A percentile compares a stretch with the other conserved stretches of the same genome.
Evolutionary conservation across 2,113 vertebrate genomes (phyloP).

Genomic region (Eidolon helvum): DNA sequence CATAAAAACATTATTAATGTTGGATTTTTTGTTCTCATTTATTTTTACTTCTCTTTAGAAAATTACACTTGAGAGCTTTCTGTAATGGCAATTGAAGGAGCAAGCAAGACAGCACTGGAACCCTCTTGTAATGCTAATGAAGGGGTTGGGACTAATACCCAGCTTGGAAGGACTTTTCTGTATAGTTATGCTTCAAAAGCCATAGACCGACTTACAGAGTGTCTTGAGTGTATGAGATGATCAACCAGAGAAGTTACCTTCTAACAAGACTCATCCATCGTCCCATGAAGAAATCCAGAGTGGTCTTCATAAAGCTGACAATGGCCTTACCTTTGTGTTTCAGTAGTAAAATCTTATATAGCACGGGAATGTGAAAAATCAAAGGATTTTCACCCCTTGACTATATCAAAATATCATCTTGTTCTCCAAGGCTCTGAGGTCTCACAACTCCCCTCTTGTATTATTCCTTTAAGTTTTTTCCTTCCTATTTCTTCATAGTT

Average conservation of each 20-base stretch:
- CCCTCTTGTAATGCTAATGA: constrained; percentile 2
- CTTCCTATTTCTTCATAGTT: background rate
- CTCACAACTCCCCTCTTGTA: background rate
- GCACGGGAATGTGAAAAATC: constrained; percentile 5
- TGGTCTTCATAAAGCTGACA: constrained; percentile 33
- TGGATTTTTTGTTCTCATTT: background rate
- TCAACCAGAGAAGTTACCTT: background rate
- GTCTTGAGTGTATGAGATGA: background rate
- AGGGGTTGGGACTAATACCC: background rate
- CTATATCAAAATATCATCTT: constrained; percentile 51
- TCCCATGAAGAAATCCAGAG: background rate
- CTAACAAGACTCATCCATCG: background rate
- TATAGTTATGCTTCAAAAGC: background rate
- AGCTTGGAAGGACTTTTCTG: background rate
- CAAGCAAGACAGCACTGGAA: background rate
- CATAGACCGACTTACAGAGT: background rate
- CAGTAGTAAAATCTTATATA: background rate
- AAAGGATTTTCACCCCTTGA: background rate
- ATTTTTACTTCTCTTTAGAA: constrained; percentile 66
- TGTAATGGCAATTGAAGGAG: background rate
- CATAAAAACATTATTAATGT: constrained; percentile 45
- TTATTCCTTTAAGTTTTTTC: background rate
- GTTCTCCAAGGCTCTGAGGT: background rate
- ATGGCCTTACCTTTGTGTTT: background rate
- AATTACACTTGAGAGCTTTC: constrained; percentile 55